Base-by-base conservation (phyloP, 2,888 invertebrate genomes). In the Drosophila peninsularis region DNA sequence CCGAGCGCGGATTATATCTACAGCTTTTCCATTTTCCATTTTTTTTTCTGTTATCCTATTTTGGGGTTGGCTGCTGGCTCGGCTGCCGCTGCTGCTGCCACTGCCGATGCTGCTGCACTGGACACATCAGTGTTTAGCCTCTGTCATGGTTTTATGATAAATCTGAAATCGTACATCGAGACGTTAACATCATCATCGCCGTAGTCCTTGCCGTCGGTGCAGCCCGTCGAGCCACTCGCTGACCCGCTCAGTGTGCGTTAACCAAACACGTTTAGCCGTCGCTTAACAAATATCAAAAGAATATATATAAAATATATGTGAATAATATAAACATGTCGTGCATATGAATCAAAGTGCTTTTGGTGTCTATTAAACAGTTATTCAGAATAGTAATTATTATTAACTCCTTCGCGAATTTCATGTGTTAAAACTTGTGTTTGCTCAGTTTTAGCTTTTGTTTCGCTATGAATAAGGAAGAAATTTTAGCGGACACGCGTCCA, bases 131-230 rank as follows among this genome's bases (percentile, higher is more conserved):
- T 80, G 82, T 85, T 90, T 84, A 90, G 89, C 88, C 85, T 75
- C 83, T 90, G 90, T 90, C 89, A 88, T 82, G 90, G 88, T 90
- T 90, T 90, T 91, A 90, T 91, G 90, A 91, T 90, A 91, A 91
- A 91, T 91, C 90, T 90, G 82, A 87, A 90, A 90, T 89, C 82
- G 90, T 87, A 90, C 82, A 90, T 91, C 91, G 90, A 89, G 89
- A 88, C 86, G 90, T 82, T 85, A 90, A 90, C 91, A 91, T 87
- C 90, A 90, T 89, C 89, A 82, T 88, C 85, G 83, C 80, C 70
- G 76, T 77, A 61, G 74, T 42, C 58, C 60, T 37, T 32, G 58
- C 56, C 77, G 81, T 71, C 66, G 75, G 58, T 54, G 34, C 60
- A 50, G 60, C 55, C 42, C 17, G 47, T 47, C 57, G 54, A 52